These are phyloP conservation scores for Labroides dimidiatus DNA, from an alignment of 2,797 vertebrate genomes.

Conservation along the genomic window DNA sequence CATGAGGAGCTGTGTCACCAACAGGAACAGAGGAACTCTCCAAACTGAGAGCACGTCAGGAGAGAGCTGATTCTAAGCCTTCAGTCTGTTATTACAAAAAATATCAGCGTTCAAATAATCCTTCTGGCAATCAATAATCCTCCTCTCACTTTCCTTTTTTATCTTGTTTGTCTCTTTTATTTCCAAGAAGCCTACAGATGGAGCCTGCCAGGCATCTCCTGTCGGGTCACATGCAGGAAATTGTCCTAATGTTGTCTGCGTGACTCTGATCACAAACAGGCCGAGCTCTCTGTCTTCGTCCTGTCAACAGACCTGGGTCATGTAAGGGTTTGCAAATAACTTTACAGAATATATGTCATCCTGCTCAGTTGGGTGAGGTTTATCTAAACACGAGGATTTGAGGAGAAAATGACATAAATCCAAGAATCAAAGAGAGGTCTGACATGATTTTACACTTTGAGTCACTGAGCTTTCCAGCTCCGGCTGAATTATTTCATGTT, in stretches of 20 bases:
- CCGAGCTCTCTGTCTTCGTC: conserved; percentile 20
- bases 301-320: conserved; percentile 27
- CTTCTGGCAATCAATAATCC: neutral
- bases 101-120: conserved; percentile 2
- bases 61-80: neutral
- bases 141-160: neutral
- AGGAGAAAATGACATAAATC: conserved; percentile 10
- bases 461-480: neutral
- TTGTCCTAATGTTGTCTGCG: conserved; percentile 57
- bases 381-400: neutral
- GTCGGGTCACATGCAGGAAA: conserved; percentile 60
- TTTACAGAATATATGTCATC: conserved; percentile 13
- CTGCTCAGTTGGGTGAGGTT: conserved; percentile 1
- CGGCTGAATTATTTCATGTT: conserved; percentile 5
- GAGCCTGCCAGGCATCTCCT: conserved; percentile 20
- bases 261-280: conserved; percentile 61
- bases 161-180: neutral
- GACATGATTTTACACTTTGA: conserved; percentile 1
- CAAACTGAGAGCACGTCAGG: neutral
- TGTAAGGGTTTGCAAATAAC: conserved; percentile 6
- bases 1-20: conserved; percentile 25
- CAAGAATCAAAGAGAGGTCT: conserved; percentile 19
- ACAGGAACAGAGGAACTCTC: conserved; percentile 20
- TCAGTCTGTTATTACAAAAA: neutral
- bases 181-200: conserved; percentile 6